Base-by-base conservation (phyloP, 2,888 invertebrate genomes). In the Ctenicera cuprea region DNA sequence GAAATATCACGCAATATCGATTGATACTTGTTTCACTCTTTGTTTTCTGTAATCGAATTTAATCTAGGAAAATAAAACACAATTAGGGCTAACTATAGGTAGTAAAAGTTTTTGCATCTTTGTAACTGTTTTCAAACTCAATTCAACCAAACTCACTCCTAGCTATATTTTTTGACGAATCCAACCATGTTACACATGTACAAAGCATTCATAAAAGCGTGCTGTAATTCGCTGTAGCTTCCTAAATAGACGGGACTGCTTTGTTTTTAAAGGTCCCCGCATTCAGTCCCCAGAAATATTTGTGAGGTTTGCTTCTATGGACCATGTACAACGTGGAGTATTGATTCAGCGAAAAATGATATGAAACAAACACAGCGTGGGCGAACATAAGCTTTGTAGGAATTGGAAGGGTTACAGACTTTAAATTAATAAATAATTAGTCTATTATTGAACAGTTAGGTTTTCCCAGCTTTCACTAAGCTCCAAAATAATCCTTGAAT, bases 401-500 rank as follows among this genome's bases (percentile, higher is more conserved):
- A 41, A 18, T 59, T 22, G 59, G 18, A 7, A 20, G 38, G 41
- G 16, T 38, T 37, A 22, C 18, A 59, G 59, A 38, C 41, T 59
- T 18, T 59, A 41, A 59, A 59, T 59, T 59, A 59, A 59, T n/a
- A n/a, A n/a, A n/a, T 59, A 59, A 59, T 38, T 38, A 20, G 11
- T 59, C 20, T 59, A 18, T 38, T 59, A 59, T 59, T 38, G 59
- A 59, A 18, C 59, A 38, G 16, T 9, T 38, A 38, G 18, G 59
- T 22, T 59, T 59, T 14, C 59, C 20, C 2, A 20, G 48, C 48
- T 18, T 20, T 9, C 3, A 20, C n/a, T 48, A 18, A 48, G 3
- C 20, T 8, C n/a, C n/a, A n/a, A 43, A 12, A 43, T 14, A 5
- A 14, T 16, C 3, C 4, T 41, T 11, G 12, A 11, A 41, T 11